Evolutionary conservation across 2,797 vertebrate genomes (phyloP).

Genomic region (Limosa lapponica): DNA sequence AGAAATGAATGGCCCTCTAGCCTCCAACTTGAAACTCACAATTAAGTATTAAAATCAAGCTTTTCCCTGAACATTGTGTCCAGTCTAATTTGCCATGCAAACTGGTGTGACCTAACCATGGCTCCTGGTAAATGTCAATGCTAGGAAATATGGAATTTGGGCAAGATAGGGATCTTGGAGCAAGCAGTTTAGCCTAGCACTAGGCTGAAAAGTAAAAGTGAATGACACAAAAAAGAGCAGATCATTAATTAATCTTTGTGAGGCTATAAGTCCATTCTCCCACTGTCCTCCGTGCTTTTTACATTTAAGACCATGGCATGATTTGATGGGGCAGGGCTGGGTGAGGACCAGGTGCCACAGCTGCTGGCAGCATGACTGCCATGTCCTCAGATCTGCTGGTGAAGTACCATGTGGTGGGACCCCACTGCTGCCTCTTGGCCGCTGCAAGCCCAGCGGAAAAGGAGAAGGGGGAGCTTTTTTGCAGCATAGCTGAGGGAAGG

Average conservation of each 20-base stretch:
- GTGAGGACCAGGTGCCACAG: not conserved
- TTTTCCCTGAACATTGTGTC: not conserved
- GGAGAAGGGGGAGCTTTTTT: not conserved
- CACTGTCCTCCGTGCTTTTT: not conserved
- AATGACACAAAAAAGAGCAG: not conserved
- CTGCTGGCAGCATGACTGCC: not conserved
- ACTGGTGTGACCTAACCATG: not conserved
- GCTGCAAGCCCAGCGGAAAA: rapidly evolving
- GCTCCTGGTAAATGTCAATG: not conserved
- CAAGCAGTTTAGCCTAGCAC: not conserved
- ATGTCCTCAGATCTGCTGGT: not conserved
- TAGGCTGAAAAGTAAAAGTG: not conserved
- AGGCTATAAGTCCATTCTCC: not conserved
- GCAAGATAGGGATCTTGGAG: not conserved
- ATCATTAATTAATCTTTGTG: not conserved
- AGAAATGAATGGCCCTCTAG: not conserved
- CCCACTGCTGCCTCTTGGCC: not conserved
- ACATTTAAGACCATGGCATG: rapidly evolving
- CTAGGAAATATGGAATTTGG: not conserved
- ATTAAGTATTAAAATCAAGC: not conserved
- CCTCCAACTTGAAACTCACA: not conserved
- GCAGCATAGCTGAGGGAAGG: rapidly evolving
- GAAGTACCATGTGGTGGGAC: not conserved
- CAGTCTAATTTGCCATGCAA: not conserved
- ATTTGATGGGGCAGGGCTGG: rapidly evolving